Percentiles rank a stretch among this genome's conserved stretches.
Conservation (phyloP, 2,888 invertebrate species). For the Oxyteleia sp. region DNA sequence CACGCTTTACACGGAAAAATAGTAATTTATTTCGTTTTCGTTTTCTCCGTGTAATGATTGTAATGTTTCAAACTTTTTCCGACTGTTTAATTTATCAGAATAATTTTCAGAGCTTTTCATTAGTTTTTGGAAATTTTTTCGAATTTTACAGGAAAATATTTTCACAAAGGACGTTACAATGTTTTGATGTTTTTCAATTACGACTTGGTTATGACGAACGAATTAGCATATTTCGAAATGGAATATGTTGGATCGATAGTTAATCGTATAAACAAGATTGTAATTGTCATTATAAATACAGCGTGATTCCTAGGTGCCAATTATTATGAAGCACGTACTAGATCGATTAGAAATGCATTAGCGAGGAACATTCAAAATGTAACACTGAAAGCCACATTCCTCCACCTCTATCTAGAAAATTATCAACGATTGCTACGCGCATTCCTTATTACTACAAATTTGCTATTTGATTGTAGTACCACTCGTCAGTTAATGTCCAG, state of each 20-base stretch:
- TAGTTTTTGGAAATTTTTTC: too few species aligned
- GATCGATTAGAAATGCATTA: conserved; percentile 72
- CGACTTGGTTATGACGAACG: conserved; percentile 1
- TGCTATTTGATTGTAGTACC: conserved; percentile 23
- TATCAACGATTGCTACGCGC: conserved; percentile 37
- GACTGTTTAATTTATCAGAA: too few species aligned
- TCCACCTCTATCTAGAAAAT: conserved; percentile 37
- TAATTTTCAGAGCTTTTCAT: too few species aligned
- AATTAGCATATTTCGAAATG: conserved; percentile 72
- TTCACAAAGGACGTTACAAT: too few species aligned
- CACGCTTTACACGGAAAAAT: too few species aligned
- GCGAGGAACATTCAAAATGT: conserved; percentile 33
- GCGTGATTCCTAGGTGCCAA: conserved; percentile 81
- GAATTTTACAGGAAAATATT: too few species aligned
- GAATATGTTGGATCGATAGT: conserved; percentile 34
- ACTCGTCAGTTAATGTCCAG: conserved; percentile 27
- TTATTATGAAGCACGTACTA: conserved; percentile 75
- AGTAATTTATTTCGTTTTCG: too few species aligned
- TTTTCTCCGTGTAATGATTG: too few species aligned
- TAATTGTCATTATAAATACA: conserved; percentile 83
- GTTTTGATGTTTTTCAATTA: conserved; percentile 19
- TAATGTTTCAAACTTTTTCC: too few species aligned
- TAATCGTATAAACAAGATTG: conserved; percentile 71
- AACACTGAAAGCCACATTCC: conserved; percentile 63
- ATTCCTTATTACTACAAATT: conserved; percentile 41